phyloP scores from a whole-genome alignment of 2,113 vertebrate species.

The Rutilus rutilus region DNA sequence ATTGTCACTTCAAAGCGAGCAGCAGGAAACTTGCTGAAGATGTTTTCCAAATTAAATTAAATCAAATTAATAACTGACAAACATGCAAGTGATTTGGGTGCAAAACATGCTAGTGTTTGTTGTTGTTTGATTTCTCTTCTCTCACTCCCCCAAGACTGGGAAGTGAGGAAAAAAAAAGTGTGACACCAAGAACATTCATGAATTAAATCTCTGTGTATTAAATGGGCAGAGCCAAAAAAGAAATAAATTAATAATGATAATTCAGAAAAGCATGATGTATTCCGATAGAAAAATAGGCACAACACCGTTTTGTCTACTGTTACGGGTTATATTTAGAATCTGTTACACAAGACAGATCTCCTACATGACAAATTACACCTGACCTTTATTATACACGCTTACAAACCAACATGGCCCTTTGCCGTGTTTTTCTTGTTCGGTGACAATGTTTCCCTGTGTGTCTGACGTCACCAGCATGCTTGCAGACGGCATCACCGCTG shows the following conservation, averaged over 20 bases:
- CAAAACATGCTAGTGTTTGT: slow-evolving; percentile 49
- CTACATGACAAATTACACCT: slow-evolving; percentile 51
- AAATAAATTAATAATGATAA: neutral
- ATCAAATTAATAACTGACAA: slow-evolving; percentile 76
- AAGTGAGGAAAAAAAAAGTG: slow-evolving; percentile 29
- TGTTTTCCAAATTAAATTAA: slow-evolving; percentile 80
- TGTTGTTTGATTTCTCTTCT: slow-evolving; percentile 7
- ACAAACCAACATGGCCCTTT: slow-evolving; percentile 47
- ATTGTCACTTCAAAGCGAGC: slow-evolving; percentile 81
- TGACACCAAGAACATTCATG: neutral
- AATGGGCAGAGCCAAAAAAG: neutral
- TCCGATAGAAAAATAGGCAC: neutral
- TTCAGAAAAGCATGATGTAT: neutral
- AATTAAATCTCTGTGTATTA: slow-evolving; percentile 2
- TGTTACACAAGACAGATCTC: slow-evolving; percentile 37
- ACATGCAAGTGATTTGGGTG: slow-evolving; percentile 59
- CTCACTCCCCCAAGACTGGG: neutral
- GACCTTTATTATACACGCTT: slow-evolving; percentile 50
- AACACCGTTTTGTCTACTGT: neutral
- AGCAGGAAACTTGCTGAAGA: slow-evolving; percentile 74
- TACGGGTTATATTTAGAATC: slow-evolving; percentile 44
- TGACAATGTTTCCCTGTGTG: slow-evolving; percentile 44
- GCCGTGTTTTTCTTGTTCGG: slow-evolving; percentile 45
- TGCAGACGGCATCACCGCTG: slow-evolving; percentile 34
- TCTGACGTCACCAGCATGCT: slow-evolving; percentile 51